Evolutionary conservation across 2,113 vertebrate species (phyloP), one percentile per base, ranked within the genome.

Genomic region (Apus apus): DNA sequence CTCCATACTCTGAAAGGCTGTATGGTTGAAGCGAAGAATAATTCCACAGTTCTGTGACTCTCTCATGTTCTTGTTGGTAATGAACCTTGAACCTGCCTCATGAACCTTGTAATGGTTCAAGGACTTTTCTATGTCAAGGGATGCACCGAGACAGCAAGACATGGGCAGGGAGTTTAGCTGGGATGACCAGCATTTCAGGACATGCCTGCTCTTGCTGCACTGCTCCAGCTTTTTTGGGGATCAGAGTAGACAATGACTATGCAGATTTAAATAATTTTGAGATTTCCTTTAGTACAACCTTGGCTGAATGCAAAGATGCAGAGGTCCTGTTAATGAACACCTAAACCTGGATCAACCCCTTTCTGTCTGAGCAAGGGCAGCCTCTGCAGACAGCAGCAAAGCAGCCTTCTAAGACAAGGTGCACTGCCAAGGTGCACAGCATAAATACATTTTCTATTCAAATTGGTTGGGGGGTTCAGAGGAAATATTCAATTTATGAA

Each of bases 401-500:
- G 48, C 83, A 19, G 77, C 48, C 51, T 27, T 45, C 38, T 34
- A 10, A 27, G 83, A 40, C 46, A 17, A 21, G 3, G 14, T 18
- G 56, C 32, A 6, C 73, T 18, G 22, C 51, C 36, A 84, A n/a
- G n/a, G n/a, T n/a, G n/a, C 15, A 7, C 13, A 22, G 36, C 17
- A 46, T 9, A 68, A 66, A 83, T n/a, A 61, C 54, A 64, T 67
- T 83, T 61, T 62, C 89, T 78, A 50, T 79, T 86, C 45, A 4
- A 57, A 68, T 20, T 20, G 60, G 68, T 3, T 51, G 82, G 14
- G 67, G 61, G 13, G 30, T n/a, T 20, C 53, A 71, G 71, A 73
- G 89, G 50, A 85, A 85, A 93, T 70, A 66, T 13, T 85, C 68
- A 6, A 77, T 90, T 82, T 53, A 66, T 85, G 87, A 90, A 64